Evolutionary conservation across 2,797 vertebrate species (phyloP), one percentile per base, ranked within the genome.

Genomic region (Pteropus rufus): DNA sequence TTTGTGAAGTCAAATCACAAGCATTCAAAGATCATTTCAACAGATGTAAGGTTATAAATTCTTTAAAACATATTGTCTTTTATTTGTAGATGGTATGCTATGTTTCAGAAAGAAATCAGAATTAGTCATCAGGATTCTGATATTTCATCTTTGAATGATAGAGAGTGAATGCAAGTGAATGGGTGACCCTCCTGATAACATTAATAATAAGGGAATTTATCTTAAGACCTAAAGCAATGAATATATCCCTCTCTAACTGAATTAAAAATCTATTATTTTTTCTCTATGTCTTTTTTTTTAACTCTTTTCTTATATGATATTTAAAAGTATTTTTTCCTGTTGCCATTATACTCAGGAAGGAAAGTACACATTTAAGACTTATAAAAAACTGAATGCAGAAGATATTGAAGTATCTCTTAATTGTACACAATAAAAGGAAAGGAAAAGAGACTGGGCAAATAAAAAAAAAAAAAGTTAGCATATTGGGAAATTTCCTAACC

Each of bases 191-290:
- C 15, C 24, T 83, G 31, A 88, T 90, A 92, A 65, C 62, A 85
- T 86, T 89, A 93, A 76, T 92, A 92, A 90, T 90, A 90, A 80
- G 36, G 49, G 72, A 67, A 88, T 94, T 92, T 96, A 70, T 31
- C 41, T 58, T 82, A 92, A 92, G 44, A 70, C 70, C 69, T 95
- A 67, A 77, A 44, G 58, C 82, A 56, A 89, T 69, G 69, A 93
- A 83, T 54, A 44, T 29, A 46, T 62, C 19, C 14, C 23, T 93
- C 62, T 86, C 62, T 26, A 89, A 44, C 23, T n/a, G 41, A 85
- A 85, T 77, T 96, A n/a, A 88, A 94, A 93, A 9, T 56, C 24
- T 75, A 9, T 34, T 94, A 39, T 19, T 64, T 62, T 84, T n/a
- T 9, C 24, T 46, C 6, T 49, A 2, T 69, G 31, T 15, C 10